phyloP scores from a whole-genome alignment of 30 jellyfish, hydroid and myxozoan species.

The Pelagia noctiluca region DNA sequence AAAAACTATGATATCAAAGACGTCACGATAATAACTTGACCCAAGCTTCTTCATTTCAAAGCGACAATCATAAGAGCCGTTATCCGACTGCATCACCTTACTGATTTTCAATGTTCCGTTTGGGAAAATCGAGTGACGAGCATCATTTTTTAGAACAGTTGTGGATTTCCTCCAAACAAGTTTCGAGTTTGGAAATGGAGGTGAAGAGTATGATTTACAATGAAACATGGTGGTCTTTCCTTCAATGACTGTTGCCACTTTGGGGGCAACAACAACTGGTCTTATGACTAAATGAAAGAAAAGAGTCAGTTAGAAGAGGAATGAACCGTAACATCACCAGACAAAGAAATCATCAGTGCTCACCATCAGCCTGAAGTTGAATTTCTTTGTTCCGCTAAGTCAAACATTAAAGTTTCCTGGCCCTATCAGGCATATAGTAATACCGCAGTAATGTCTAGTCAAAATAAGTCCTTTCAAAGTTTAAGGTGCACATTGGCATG shows the following conservation, averaged over 20 bases:
- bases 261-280: slow-evolving; percentile 60
- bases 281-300: slow-evolving; percentile 50
- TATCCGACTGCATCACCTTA: slow-evolving; percentile 37
- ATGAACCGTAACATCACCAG: neutral
- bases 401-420: too few species aligned
- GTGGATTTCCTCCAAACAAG: slow-evolving; percentile 42
- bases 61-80: slow-evolving; percentile 71
- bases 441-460: too few species aligned
- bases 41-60: neutral
- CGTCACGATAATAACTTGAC: slow-evolving; percentile 1
- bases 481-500: too few species aligned
- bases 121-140: neutral
- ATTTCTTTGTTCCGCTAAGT: too few species aligned
- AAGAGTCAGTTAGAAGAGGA: neutral
- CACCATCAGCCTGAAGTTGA: too few species aligned
- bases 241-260: slow-evolving; percentile 9
- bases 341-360: too few species aligned
- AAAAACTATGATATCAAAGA: slow-evolving; percentile 29
- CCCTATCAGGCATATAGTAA: too few species aligned
- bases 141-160: neutral
- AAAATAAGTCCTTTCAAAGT: too few species aligned
- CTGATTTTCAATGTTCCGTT: slow-evolving; percentile 61
- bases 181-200: slow-evolving; percentile 72
- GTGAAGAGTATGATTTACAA: slow-evolving; percentile 69
- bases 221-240: slow-evolving; percentile 35